Conservation (phyloP, 2,888 invertebrate genomes). For the Drosophila merina region DNA sequence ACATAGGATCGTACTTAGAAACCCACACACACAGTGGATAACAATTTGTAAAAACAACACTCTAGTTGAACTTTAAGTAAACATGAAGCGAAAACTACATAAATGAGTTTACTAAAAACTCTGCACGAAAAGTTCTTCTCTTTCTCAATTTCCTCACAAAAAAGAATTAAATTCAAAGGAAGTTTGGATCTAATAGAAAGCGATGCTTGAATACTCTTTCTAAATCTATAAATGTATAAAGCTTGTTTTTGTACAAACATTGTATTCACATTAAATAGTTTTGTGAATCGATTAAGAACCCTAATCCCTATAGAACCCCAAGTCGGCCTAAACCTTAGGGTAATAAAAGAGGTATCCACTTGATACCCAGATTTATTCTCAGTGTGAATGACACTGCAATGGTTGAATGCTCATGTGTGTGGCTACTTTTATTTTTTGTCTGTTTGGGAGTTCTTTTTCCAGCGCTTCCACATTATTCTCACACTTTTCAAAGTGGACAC, state of each 20-base stretch:
- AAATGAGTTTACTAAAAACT: slow-evolving; percentile 79
- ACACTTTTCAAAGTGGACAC: slow-evolving; percentile 42
- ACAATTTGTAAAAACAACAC: slow-evolving; percentile 80
- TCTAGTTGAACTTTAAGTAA: slow-evolving; percentile 76
- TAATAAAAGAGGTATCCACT: too few relatives aligned
- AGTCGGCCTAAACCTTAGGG: too few relatives aligned
- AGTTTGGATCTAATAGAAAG: slow-evolving; percentile 19
- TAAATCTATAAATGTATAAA: not conserved
- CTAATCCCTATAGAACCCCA: too few relatives aligned
- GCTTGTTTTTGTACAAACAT: not conserved
- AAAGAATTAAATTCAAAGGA: slow-evolving; percentile 10
- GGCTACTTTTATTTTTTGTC: slow-evolving; percentile 16
- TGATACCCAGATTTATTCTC: slow-evolving; percentile 26
- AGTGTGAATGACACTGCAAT: slow-evolving; percentile 75
- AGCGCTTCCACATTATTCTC: slow-evolving; percentile 45
- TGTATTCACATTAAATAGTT: too few relatives aligned
- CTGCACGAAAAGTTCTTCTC: slow-evolving; percentile 44
- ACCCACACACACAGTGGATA: slow-evolving; percentile 41
- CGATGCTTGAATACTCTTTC: slow-evolving; percentile 18
- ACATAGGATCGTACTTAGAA: slow-evolving; percentile 7
- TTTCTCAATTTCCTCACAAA: slow-evolving; percentile 6
- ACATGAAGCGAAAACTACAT: slow-evolving; percentile 77
- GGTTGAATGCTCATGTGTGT: slow-evolving; percentile 30
- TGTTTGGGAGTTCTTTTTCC: slow-evolving; percentile 39
- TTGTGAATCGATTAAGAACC: too few relatives aligned